Evolutionary conservation across 2,888 invertebrate species (phyloP).

Genomic region (Yponomeuta malinellus): DNA sequence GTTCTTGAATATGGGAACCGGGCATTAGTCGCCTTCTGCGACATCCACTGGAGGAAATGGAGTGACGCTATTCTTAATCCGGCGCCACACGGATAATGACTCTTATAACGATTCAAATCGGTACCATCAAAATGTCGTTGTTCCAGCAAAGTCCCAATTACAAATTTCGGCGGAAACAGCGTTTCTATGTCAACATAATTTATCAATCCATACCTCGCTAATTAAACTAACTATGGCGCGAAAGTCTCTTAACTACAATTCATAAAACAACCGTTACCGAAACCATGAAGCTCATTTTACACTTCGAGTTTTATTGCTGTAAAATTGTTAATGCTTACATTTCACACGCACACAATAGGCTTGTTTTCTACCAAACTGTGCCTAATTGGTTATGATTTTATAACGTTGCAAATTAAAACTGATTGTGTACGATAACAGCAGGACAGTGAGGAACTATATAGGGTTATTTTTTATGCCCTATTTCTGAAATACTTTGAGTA

Average conservation of each 20-base stretch:
- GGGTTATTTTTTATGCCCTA: too few relatives aligned
- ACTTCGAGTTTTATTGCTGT: background rate
- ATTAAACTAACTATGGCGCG: background rate
- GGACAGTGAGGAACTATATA: background rate
- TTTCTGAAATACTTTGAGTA: too few relatives aligned
- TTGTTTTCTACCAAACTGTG: background rate
- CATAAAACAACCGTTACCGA: background rate
- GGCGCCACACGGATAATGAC: too few relatives aligned
- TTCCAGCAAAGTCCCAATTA: background rate
- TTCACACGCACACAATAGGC: background rate
- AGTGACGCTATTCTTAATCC: too few relatives aligned
- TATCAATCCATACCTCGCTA: background rate
- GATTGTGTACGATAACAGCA: background rate
- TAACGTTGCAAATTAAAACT: background rate
- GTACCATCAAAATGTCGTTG: background rate
- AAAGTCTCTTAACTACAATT: background rate
- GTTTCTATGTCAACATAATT: background rate
- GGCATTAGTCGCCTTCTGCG: too few relatives aligned
- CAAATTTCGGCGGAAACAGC: background rate
- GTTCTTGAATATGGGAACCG: too few relatives aligned
- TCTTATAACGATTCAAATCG: too few relatives aligned
- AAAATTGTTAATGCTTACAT: background rate
- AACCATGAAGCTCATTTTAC: background rate
- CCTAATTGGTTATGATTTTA: background rate
- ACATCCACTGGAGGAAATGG: too few relatives aligned